Evolutionary conservation across 2,888 invertebrate genomes (phyloP).

Genomic region (Andrena bicolor): DNA sequence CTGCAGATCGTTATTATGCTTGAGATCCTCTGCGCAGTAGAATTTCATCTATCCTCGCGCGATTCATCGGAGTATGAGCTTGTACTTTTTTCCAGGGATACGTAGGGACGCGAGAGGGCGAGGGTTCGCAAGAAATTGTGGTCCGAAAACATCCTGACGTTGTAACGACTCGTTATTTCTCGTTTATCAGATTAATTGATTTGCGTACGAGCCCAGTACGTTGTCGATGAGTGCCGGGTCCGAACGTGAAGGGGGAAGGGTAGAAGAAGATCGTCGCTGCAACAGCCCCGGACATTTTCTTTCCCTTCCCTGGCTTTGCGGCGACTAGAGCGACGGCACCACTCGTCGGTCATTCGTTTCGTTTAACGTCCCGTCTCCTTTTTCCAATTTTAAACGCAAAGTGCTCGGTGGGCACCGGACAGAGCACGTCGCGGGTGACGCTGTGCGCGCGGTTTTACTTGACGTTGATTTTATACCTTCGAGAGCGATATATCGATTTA

Average conservation of each 20-base stretch:
- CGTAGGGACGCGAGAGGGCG: conserved; percentile 83
- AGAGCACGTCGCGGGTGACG: conserved; percentile 13
- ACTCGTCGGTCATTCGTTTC: conserved; percentile 49
- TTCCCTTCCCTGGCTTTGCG: conserved; percentile 29
- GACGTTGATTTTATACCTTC: conserved; percentile 27
- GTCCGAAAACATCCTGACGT: conserved; percentile 81
- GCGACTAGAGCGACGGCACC: conserved; percentile 40
- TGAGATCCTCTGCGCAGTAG: neutral
- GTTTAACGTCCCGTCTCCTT: conserved; percentile 19
- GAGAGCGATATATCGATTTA: conserved; percentile 18
- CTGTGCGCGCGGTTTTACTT: conserved; percentile 21
- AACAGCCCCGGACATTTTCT: conserved; percentile 42
- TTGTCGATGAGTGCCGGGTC: conserved; percentile 56
- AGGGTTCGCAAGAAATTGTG: conserved; percentile 82
- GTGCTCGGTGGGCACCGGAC: conserved; percentile 28
- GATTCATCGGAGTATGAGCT: conserved; percentile 20
- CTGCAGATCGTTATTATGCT: neutral
- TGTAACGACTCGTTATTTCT: conserved; percentile 75
- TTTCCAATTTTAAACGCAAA: conserved; percentile 33
- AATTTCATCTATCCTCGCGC: neutral
- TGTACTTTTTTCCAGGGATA: conserved; percentile 78
- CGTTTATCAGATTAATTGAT: conserved; percentile 72
- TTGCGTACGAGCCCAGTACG: conserved; percentile 65
- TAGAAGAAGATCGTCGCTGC: conserved; percentile 53
- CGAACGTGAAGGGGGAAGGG: conserved; percentile 60